Conservation (phyloP, 2,797 vertebrate genomes). For the Adrianichthys oophorus region DNA sequence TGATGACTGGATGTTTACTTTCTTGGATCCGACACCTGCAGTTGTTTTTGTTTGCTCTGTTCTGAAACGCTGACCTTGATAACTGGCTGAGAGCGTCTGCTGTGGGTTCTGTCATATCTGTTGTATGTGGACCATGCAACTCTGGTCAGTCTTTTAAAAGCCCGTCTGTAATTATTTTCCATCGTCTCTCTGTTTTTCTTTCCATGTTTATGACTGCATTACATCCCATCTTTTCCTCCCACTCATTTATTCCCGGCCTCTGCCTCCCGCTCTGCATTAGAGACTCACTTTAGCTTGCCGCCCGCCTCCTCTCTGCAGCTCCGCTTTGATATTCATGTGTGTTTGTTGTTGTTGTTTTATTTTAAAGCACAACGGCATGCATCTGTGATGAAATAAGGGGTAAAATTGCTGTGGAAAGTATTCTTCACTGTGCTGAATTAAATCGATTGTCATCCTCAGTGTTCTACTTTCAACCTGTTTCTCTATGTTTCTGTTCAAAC, state of each 20-base stretch:
- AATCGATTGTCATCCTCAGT: no score
- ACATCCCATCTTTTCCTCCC: constrained; percentile 15
- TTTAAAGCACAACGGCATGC: no score
- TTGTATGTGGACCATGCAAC: constrained; percentile 7
- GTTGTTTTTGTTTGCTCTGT: constrained; percentile 6
- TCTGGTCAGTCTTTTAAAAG: not conserved
- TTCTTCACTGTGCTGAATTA: no score
- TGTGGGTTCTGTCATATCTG: constrained; percentile 8
- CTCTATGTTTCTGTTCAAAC: no score
- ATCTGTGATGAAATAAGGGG: no score
- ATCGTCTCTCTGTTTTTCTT: not conserved
- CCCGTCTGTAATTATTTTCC: not conserved
- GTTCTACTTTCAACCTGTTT: no score
- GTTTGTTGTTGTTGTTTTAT: not conserved
- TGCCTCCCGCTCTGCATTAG: constrained; percentile 15
- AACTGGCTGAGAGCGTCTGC: not conserved
- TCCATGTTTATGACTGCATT: not conserved
- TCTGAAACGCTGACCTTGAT: not conserved
- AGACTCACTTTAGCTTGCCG: constrained; percentile 20
- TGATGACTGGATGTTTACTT: not conserved
- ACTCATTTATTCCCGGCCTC: constrained; percentile 26
- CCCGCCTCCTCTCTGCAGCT: constrained; percentile 23
- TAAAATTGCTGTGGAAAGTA: no score
- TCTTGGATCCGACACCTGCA: not conserved
- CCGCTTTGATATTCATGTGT: constrained; percentile 16